Evolutionary conservation across 2,888 invertebrate genomes (phyloP).

Genomic region (Eucera pruinosa): DNA sequence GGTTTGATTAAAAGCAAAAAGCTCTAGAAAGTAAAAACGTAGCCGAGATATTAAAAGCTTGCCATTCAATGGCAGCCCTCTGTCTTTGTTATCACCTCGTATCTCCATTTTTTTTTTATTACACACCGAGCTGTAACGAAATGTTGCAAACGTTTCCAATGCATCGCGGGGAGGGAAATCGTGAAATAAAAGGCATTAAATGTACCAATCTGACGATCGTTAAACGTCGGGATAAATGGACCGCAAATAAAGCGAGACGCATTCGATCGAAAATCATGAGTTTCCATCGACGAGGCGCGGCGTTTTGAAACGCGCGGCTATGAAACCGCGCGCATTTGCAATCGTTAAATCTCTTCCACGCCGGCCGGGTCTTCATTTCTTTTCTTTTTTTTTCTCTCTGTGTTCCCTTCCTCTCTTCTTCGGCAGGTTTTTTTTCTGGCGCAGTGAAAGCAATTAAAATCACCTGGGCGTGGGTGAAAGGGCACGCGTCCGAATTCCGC

Average conservation of each 20-base stretch:
- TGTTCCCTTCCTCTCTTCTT: no score
- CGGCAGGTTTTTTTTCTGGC: no score
- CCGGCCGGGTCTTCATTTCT: no score
- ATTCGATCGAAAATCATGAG: neutral
- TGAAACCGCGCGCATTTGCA: neutral
- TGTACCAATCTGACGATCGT: neutral
- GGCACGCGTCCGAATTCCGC: slow-evolving; percentile 18
- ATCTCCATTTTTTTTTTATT: neutral
- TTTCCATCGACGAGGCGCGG: no score
- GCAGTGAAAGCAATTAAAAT: slow-evolving; percentile 43
- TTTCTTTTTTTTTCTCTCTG: neutral
- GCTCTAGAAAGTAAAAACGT: neutral
- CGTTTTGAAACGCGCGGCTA: no score
- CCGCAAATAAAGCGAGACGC: neutral
- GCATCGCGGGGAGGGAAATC: no score
- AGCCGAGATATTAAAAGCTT: neutral
- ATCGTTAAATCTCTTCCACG: neutral
- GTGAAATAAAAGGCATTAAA: neutral
- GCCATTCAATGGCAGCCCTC: no score
- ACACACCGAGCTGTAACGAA: neutral
- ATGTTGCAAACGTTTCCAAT: neutral
- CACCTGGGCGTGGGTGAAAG: slow-evolving; percentile 20
- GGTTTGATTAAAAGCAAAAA: slow-evolving; percentile 12
- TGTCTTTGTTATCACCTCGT: neutral
- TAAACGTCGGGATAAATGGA: neutral